Base-by-base conservation (phyloP, 2,888 invertebrate genomes). In the Lutraria lutraria region DNA sequence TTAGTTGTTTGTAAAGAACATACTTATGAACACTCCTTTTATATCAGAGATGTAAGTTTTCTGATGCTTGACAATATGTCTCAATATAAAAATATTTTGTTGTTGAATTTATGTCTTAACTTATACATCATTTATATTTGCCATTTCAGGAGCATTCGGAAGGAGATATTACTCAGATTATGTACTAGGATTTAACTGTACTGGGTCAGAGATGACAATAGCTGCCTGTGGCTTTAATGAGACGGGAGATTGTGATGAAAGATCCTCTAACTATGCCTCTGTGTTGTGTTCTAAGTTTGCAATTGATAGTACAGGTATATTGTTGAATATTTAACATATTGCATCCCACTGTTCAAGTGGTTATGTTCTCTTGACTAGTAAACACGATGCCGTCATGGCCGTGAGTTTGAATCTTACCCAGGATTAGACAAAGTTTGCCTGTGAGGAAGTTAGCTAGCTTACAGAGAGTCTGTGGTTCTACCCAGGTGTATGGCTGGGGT, bases 111-210 rank as follows among this genome's bases (percentile, higher is more conserved):
- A 1, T 19, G 1, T 56, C 56, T 6, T 19, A 43, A 43, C 43
- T 43, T 43, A 43, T 43, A 43, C 2, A 43, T 43, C 43, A 43
- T 43, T 43, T 43, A 43, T 43, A 43, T 8, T 43, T 43, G 8
- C 8, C 2, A 56, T 76, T 76, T 29, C 81, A 91, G 93, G 94
- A 21, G 93, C 93, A 10, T 94, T 94, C 90, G 95, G 94, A 13
- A 88, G 90, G 12, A 85, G 92, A 15, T 93, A 94, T 79, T 92
- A 91, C 81, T 88, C 91, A 0, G 87, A 91, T 15, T 93, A 90
- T 86, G 91, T 96, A 31, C 92, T 94, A 21, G 93, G 93, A 21
- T 91, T 96, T 54, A 94, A 97, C 91, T 98, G 98, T 89, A 93
- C 94, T 0, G 95, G 95, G 1, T 82, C 53, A 10, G 95, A 95